These are phyloP conservation scores for Dicycla oo DNA, from an alignment of 2,888 invertebrate genomes.

Conservation along the genomic window DNA sequence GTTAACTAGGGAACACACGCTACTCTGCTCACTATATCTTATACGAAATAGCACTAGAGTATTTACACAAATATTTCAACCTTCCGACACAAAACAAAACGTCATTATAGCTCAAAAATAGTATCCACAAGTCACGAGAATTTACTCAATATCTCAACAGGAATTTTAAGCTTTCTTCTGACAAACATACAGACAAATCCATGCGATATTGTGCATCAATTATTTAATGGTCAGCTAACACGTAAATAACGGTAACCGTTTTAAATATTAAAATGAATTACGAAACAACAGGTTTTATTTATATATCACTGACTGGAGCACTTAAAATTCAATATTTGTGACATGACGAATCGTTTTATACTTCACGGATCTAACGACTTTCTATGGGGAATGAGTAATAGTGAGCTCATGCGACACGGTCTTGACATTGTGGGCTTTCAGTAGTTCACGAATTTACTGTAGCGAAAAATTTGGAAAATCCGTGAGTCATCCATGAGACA, in stretches of 20 bases:
- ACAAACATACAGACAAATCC: slow-evolving; percentile 56
- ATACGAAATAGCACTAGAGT: slow-evolving; percentile 19
- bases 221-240: slow-evolving; percentile 60
- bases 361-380: slow-evolving; percentile 78
- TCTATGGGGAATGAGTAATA: slow-evolving; percentile 83
- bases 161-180: slow-evolving; percentile 32
- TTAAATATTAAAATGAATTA: slow-evolving; percentile 57
- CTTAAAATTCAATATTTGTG: slow-evolving; percentile 70
- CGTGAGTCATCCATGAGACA: slow-evolving; percentile 84
- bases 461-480: slow-evolving; percentile 86
- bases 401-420: slow-evolving; percentile 71
- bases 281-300: slow-evolving; percentile 58
- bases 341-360: slow-evolving; percentile 75
- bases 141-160: slow-evolving; percentile 26
- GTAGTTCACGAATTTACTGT: slow-evolving; percentile 61
- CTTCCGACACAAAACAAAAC: slow-evolving; percentile 46
- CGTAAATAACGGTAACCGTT: slow-evolving; percentile 55
- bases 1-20: slow-evolving; percentile 56
- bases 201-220: slow-evolving; percentile 57
- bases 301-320: slow-evolving; percentile 61
- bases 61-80: slow-evolving; percentile 41
- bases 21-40: slow-evolving; percentile 32
- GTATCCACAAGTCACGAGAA: slow-evolving; percentile 20
- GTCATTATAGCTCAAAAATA: slow-evolving; percentile 20
- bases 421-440: slow-evolving; percentile 83